Base-by-base conservation (phyloP, 2,888 invertebrate species). In the Callosobruchus maculatus region DNA sequence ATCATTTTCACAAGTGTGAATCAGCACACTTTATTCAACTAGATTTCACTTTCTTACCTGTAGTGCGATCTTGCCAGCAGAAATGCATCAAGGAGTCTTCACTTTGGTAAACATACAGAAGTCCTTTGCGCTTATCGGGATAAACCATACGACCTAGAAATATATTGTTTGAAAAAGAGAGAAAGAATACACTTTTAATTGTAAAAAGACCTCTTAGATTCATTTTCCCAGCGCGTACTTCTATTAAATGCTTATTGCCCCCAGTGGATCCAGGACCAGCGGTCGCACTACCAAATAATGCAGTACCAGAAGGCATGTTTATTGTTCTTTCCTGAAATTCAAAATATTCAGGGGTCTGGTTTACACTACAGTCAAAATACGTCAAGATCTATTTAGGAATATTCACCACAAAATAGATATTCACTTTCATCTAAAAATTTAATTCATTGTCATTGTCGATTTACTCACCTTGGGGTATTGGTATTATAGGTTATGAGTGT, bases 81-180 rank as follows among this genome's bases (percentile, higher is more conserved):
- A 99, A 98, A 88, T 99, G 99, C 95, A 99, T 98, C 74, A 99
- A 88, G 0, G 97, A 96, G 87, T 99, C 99, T 81, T 98, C 98
- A 72, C 97, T 95, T 87, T 99, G 99, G 85, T 97, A 96, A 74
- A 99, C 93, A 85, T 97, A 99, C 20, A 99, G 90, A 30, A 95
- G 89, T 4, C 99, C 99, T 89, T 99, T 99, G 82, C 98, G 92
- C 80, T 95, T 95, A 86, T 98, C 98, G 0, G 98, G 96, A 86
- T 94, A 93, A 2, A 97, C 97, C 94, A 96, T 97, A 83, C 95
- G 85, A 30, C 86, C 87, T 87, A 74, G 67, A 79, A 78, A 79
- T 26, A 66, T 7, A 31, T 71, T n/a, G n/a, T n/a, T n/a, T n/a
- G n/a, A n/a, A n/a, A n/a, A n/a, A n/a, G n/a, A n/a, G n/a, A n/a